Conservation (phyloP, 2,113 vertebrate genomes). For the Saguinus imperator region DNA sequence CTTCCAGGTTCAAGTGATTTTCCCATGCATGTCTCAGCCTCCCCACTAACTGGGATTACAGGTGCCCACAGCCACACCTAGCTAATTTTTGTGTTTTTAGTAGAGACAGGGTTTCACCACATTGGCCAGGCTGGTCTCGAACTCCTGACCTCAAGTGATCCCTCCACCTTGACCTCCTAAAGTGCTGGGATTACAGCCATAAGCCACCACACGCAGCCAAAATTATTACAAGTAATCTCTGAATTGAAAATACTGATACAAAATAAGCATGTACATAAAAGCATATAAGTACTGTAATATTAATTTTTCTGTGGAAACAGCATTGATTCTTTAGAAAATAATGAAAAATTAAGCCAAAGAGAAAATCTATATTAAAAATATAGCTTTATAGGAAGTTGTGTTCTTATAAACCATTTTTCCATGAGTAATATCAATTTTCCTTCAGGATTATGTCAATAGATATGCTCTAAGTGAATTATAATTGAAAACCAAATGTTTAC, state of each 20-base stretch:
- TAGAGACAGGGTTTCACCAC: too few species aligned
- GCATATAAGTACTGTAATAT: neutral
- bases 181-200: too few species aligned
- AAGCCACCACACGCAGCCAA: too few species aligned
- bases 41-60: too few species aligned
- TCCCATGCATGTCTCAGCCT: too few species aligned
- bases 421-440: conserved; percentile 19
- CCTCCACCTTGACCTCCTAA: too few species aligned
- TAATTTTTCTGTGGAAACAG: neutral
- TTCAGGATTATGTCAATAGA: conserved; percentile 41
- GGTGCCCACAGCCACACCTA: too few species aligned
- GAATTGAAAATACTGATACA: neutral
- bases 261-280: conserved; percentile 1
- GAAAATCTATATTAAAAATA: neutral
- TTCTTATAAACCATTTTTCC: conserved; percentile 10
- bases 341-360: neutral
- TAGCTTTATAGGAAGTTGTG: neutral
- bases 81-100: too few species aligned
- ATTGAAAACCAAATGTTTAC: conserved; percentile 33
- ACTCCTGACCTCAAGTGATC: too few species aligned
- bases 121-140: too few species aligned
- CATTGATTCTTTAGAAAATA: neutral
- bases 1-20: too few species aligned
- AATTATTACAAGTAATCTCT: neutral
- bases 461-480: conserved; percentile 7